phyloP scores from a whole-genome alignment of 1,140 invertebrate species.

The Drosophila quadrilineata region DNA sequence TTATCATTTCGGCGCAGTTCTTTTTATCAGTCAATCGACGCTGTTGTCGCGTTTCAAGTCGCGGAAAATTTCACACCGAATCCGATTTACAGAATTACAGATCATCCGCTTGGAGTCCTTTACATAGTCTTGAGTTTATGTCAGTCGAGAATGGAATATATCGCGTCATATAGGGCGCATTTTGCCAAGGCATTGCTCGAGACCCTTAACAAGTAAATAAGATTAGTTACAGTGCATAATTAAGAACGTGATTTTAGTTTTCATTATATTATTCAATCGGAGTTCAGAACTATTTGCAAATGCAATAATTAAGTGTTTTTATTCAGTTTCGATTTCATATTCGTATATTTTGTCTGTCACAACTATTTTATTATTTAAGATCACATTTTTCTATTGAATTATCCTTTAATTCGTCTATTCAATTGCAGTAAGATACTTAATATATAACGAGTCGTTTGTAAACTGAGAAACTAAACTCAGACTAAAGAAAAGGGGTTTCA shows the following conservation, averaged over 20 bases:
- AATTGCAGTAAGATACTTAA: slow-evolving; percentile 40
- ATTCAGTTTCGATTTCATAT: no score
- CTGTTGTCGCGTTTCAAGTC: slow-evolving; percentile 59
- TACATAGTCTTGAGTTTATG: neutral
- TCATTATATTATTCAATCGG: no score
- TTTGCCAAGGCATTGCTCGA: slow-evolving; percentile 2
- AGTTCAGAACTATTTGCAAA: no score
- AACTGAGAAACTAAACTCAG: no score
- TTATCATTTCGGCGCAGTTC: slow-evolving; percentile 70
- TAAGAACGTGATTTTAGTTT: no score
- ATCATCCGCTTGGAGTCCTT: neutral
- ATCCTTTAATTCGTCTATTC: slow-evolving; percentile 70
- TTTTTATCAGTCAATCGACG: slow-evolving; percentile 72
- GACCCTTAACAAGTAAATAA: no score
- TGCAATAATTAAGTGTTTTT: no score
- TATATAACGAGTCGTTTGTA: neutral
- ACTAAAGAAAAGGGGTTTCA: no score
- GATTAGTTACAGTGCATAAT: no score
- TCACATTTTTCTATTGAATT: slow-evolving; percentile 34
- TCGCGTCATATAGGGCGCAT: slow-evolving; percentile 3
- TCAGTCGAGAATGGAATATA: slow-evolving; percentile 24
- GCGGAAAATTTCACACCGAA: slow-evolving; percentile 47
- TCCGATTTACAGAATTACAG: neutral
- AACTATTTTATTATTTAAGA: neutral
- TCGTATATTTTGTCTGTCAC: neutral